These are phyloP conservation scores for Encarsia formosa DNA, from an alignment of 2,888 invertebrate genomes.

Conservation along the genomic window DNA sequence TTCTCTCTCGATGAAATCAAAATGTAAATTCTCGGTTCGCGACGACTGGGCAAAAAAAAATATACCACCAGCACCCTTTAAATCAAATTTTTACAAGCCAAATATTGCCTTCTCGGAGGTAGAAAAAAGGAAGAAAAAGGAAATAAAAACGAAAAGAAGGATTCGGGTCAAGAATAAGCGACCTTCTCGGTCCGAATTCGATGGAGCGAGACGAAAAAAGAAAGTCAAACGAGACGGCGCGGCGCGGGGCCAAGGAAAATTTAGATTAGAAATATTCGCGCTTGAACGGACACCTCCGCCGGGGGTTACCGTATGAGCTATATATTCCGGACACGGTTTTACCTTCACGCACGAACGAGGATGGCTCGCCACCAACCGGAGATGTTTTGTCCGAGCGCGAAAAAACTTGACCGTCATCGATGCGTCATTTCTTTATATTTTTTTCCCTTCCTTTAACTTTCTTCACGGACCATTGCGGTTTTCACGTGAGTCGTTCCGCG, in stretches of 20 bases:
- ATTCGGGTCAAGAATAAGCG: no score
- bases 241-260: constrained; percentile 1
- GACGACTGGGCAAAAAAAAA: no score
- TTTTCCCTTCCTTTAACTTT: background rate
- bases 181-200: no score
- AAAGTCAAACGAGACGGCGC: no score
- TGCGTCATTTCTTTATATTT: background rate
- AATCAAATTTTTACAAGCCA: no score
- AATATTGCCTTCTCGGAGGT: background rate
- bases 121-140: background rate
- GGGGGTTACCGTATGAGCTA: no score
- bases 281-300: constrained; percentile 2
- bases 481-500: no score
- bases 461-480: no score
- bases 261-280: constrained; percentile 21
- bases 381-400: background rate
- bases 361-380: background rate
- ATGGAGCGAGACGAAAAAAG: no score
- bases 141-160: background rate
- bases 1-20: no score
- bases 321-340: constrained; percentile 12
- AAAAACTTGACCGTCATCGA: constrained; percentile 9
- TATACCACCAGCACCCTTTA: no score
- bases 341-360: constrained; percentile 3
- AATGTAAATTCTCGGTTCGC: no score